Percentiles rank a stretch among this genome's conserved stretches.
Conservation (phyloP, 2,888 invertebrate genomes). For the Drosophila testacea region DNA sequence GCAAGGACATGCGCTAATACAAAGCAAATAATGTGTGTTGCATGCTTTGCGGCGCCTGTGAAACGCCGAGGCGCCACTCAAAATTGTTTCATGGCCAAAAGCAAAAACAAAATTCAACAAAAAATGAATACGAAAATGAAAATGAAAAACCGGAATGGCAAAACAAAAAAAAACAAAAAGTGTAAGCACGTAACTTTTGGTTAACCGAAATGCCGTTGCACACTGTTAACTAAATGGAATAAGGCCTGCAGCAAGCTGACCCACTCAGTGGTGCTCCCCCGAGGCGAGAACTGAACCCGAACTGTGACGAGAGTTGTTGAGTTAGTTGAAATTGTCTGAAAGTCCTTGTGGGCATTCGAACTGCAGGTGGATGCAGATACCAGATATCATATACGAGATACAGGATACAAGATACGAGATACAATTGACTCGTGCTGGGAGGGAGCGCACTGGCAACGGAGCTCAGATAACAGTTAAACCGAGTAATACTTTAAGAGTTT, state of each 20-base stretch:
- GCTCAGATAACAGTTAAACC: too few species aligned
- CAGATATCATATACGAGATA: not conserved
- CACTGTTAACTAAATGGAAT: constrained; percentile 48
- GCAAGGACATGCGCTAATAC: constrained; percentile 64
- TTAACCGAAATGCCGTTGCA: constrained; percentile 49
- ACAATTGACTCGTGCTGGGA: constrained; percentile 7
- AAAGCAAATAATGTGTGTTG: constrained; percentile 77
- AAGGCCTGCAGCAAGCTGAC: constrained; percentile 50
- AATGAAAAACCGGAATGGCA: constrained; percentile 9
- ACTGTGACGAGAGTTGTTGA: constrained; percentile 46
- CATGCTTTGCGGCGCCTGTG: constrained; percentile 39
- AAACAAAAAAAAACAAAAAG: constrained; percentile 38
- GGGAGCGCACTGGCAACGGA: not conserved
- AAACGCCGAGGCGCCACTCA: constrained; percentile 47
- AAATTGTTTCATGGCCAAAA: constrained; percentile 70
- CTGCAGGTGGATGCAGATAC: constrained; percentile 37
- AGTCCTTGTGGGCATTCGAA: constrained; percentile 62
- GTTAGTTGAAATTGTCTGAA: constrained; percentile 70
- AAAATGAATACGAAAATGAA: constrained; percentile 28
- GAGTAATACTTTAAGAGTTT: constrained; percentile 3
- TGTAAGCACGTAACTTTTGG: constrained; percentile 68
- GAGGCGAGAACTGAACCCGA: constrained; percentile 23
- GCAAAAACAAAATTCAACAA: constrained; percentile 25
- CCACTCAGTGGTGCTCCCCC: constrained; percentile 42
- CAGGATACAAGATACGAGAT: not conserved